Evolutionary conservation across 2,797 vertebrate genomes (phyloP), one percentile per base, ranked within the genome.

Genomic region (Sus cebifrons): DNA sequence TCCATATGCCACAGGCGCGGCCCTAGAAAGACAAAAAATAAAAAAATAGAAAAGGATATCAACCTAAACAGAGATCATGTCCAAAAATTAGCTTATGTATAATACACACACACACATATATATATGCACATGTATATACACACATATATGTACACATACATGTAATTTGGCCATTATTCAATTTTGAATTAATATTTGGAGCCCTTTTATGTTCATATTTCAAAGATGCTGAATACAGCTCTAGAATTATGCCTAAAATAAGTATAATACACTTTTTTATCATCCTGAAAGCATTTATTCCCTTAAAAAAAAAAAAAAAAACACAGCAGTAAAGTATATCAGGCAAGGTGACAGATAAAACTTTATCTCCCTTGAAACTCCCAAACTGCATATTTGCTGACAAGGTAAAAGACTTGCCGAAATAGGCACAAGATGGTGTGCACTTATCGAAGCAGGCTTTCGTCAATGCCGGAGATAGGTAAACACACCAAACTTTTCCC

Each of bases 311-410:
- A 82, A 44, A 92, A 84, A 17, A 71, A n/a, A 73, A 32, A 32
- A 32, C 21, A 85, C 13, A 58, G 29, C 91, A 89, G 21, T 74
- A 89, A 97, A 95, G 71, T 79, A 18, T 94, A 65, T 70, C 54
- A 56, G 11, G 32, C 86, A 97, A 83, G n/a, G 44, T 92, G 44
- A 94, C 91, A 94, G 81, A 86, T 65, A 96, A 96, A 60, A 15
- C 3, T 84, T 64, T 95, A 86, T 62, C 60, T 44, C 21, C 54
- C 93, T 96, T 68, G 81, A 92, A 95, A 87, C 8, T 83, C 44
- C 44, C 25, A 86, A 88, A 79, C n/a, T 70, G 32, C 44, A 62
- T 62, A 92, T 91, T 49, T 89, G 56, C 74, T 93, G 92, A 88
- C 62, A 44, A 89, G 67, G 62, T 60, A 75, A 84, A 95, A 87